Evolutionary conservation across 2,797 vertebrate species (phyloP), one percentile per base, ranked within the genome.

Genomic region (Rousettus madagascariensis): DNA sequence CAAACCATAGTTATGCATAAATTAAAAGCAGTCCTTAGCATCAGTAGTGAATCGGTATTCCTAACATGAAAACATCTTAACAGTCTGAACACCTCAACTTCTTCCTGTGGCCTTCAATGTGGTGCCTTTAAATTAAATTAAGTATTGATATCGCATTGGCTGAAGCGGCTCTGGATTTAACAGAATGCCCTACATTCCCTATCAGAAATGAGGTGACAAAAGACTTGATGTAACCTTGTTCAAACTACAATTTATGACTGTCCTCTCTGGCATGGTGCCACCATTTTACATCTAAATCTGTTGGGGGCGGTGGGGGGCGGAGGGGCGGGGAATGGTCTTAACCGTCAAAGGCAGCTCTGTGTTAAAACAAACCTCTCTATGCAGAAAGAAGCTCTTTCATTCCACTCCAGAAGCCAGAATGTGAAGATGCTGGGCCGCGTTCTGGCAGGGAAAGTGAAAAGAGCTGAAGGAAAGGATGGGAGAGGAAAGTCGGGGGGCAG

Each of bases 261-360:
- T 46, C 82, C 57, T 46, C 28, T 22, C 36, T 89, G 97, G 96
- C 91, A 8, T 1, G 0, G 9, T 2, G 86, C 96, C 95, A 86
- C 68, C 9, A 24, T 10, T 2, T 43, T 49, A 86, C 38, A 74
- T 85, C 94, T 82, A 33, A 78, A 17, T 94, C 86, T 71, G 89
- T 19, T 69, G 5, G 78, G 51, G 74, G 15, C 15, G 46, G 19
- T 8, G 41, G 24, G 59, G 2, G 55, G 19, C 2, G 41, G 24
- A 49, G 68, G 69, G 16, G 38, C 38, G 38, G n/a, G n/a, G 28
- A 3, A 16, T 49, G 49, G 4, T 72, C 68, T n/a, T 8, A 10
- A 10, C 59, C 4, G 3, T 97, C 91, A 97, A 97, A 96, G 96
- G 86, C 86, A 51, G 96, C 93, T 97, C 96, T 97, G 95, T 97